These are phyloP conservation scores for Hemiscyllium ocellatum DNA, from an alignment of 2,113 vertebrate genomes.

Conservation along the genomic window DNA sequence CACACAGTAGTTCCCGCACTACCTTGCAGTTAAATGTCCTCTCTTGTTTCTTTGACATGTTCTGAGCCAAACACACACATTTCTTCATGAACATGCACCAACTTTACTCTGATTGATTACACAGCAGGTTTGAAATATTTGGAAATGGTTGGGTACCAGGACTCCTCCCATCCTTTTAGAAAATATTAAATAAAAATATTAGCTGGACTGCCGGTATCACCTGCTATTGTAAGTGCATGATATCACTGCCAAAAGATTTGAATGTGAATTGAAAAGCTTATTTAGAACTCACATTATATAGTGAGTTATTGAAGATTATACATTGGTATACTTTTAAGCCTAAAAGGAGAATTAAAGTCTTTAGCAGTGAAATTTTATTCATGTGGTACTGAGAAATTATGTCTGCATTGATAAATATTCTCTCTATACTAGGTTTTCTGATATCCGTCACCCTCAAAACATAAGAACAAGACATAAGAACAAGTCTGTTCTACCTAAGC, in stretches of 20 bases:
- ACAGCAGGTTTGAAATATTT: conserved; percentile 13
- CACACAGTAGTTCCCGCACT: neutral
- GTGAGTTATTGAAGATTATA: neutral
- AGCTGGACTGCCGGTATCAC: neutral
- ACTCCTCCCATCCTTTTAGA: neutral
- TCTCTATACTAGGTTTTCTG: neutral
- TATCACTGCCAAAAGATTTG: neutral
- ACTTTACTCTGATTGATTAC: neutral
- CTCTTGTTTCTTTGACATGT: conserved; percentile 15
- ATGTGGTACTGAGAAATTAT: neutral
- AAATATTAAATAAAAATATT: neutral
- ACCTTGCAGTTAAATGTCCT: conserved; percentile 28
- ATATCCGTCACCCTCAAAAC: neutral
- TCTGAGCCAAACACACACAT: neutral
- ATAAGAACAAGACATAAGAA: neutral
- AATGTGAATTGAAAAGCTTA: neutral
- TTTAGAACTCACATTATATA: neutral
- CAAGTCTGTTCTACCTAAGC: neutral
- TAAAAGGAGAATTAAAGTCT: neutral
- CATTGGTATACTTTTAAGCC: neutral
- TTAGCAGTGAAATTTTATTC: too few relatives aligned
- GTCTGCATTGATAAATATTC: neutral
- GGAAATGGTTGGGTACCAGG: conserved; percentile 21
- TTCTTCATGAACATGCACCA: conserved; percentile 31
- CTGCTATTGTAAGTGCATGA: neutral